phyloP scores from a whole-genome alignment of 2,113 vertebrate genomes.

The Crotalus helleri region DNA sequence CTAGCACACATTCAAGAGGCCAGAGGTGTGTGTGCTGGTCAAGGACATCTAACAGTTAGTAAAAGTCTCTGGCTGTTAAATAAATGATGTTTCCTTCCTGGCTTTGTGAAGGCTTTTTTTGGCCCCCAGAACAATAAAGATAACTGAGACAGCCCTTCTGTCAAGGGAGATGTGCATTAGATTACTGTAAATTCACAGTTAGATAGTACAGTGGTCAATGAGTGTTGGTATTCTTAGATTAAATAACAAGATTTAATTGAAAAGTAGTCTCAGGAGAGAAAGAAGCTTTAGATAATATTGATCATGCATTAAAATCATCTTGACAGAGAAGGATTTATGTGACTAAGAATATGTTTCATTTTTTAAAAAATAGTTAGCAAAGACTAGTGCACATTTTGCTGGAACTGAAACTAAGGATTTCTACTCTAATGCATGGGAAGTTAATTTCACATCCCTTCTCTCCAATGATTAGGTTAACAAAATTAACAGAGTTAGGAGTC shows the following conservation, averaged over 20 bases:
- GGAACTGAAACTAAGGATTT: background rate
- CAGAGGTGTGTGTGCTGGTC: slow-evolving; percentile 59
- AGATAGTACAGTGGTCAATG: slow-evolving; percentile 67
- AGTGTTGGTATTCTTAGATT: slow-evolving; percentile 59
- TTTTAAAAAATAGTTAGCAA: slow-evolving; percentile 24
- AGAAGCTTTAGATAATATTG: slow-evolving; percentile 53
- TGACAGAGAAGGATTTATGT: slow-evolving; percentile 47
- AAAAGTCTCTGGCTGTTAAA: slow-evolving; percentile 73
- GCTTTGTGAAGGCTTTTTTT: slow-evolving; percentile 60
- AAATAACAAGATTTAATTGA: slow-evolving; percentile 73
- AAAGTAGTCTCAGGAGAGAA: slow-evolving; percentile 54
- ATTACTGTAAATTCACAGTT: slow-evolving; percentile 73
- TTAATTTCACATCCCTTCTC: background rate
- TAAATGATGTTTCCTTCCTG: slow-evolving; percentile 76
- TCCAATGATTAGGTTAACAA: background rate
- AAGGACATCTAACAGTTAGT: slow-evolving; percentile 75
- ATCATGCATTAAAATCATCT: slow-evolving; percentile 45
- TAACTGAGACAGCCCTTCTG: slow-evolving; percentile 65
- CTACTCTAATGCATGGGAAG: background rate
- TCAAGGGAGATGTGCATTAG: slow-evolving; percentile 63
- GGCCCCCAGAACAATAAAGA: slow-evolving; percentile 68
- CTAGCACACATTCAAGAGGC: slow-evolving; percentile 66
- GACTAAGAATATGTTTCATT: background rate
- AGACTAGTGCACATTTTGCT: slow-evolving; percentile 4
- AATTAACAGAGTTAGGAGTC: background rate